A percentile compares a stretch with the other conserved stretches of the same genome.
These are phyloP conservation scores for Belgica antarctica DNA, from an alignment of 2,888 invertebrate species.

Conservation along the genomic window DNA sequence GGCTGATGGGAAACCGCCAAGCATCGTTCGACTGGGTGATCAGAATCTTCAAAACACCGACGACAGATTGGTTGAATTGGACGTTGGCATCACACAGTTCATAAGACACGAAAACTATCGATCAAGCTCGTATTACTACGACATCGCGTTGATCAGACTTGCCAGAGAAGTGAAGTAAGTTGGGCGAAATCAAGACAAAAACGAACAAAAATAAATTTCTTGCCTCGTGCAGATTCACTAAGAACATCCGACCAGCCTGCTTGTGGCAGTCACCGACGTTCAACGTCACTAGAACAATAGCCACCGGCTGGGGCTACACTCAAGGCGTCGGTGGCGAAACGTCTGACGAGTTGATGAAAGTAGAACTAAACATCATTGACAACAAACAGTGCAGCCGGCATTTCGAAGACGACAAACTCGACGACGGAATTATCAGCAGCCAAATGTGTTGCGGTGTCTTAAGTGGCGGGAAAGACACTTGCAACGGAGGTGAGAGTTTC, in stretches of 20 bases:
- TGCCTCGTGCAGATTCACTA: conserved; percentile 47
- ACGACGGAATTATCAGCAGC: conserved; percentile 47
- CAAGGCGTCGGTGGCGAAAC: conserved; percentile 49
- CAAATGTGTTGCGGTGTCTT: conserved; percentile 50
- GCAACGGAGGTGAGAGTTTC: conserved; percentile 46
- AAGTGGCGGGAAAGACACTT: conserved; percentile 48
- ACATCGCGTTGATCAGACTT: conserved; percentile 61
- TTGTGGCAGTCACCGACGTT: conserved; percentile 49
- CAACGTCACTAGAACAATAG: conserved; percentile 49
- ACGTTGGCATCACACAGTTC: conserved; percentile 50
- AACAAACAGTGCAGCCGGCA: conserved; percentile 50
- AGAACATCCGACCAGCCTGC: conserved; percentile 52
- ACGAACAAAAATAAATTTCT: no score
- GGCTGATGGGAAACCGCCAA: conserved; percentile 46
- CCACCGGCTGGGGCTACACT: conserved; percentile 54
- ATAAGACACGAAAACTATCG: conserved; percentile 52
- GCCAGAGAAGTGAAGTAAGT: conserved; percentile 46
- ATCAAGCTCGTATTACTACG: conserved; percentile 57
- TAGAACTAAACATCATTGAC: conserved; percentile 51
- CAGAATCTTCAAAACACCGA: conserved; percentile 51
- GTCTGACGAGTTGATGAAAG: conserved; percentile 54
- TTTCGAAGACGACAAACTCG: conserved; percentile 48
- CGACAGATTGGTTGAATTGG: conserved; percentile 51
- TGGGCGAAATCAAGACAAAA: no score
- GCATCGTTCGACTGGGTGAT: conserved; percentile 53